Evolutionary conservation across 2,113 vertebrate species (phyloP), one percentile per base, ranked within the genome.

Genomic region (Aldabrachelys gigantea): DNA sequence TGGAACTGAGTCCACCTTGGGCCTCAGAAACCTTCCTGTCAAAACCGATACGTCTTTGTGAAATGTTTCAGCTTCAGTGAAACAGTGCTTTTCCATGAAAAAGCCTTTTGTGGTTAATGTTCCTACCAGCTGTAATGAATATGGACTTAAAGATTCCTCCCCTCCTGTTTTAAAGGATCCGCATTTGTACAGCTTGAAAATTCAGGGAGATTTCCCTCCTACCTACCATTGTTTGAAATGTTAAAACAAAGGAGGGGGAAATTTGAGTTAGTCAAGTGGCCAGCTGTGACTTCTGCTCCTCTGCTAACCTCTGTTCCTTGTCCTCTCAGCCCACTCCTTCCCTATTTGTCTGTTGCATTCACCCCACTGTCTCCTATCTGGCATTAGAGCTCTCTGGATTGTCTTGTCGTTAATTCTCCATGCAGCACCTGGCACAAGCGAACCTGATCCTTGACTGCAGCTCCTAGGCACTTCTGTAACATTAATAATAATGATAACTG

Each of bases 211-310:
- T 95, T 97, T 50, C 57, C 90, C 80, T 96, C 95, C 95, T 94
- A 89, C 81, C 90, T 47, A 85, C 89, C 1, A 89, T 96, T 90
- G 72, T 97, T 94, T 97, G 95, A 91, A 96, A 96, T 94, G 94
- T 97, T 96, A 96, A 97, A 96, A 96, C 81, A 96, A 91, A 94
- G 88, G 11, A 93, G 93, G 95, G 95, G 90, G 0, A 1, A 84
- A 96, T 93, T 96, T 97, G 96, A 95, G 95, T 96, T 96, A 96
- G 97, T 94, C 96, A 95, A 95, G 89, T 82, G 94, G 96, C 87
- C 92, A 92, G 94, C 88, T 96, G 93, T 95, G 92, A 96, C 94
- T 96, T 91, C 93, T 96, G 94, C 85, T 97, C 91, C 95, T 96
- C 94, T 97, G 85, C 90, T 95, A 84, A 79, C 90, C 92, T 91